phyloP scores from a whole-genome alignment of 2,888 invertebrate species.

The Gymnocheta viridis region DNA sequence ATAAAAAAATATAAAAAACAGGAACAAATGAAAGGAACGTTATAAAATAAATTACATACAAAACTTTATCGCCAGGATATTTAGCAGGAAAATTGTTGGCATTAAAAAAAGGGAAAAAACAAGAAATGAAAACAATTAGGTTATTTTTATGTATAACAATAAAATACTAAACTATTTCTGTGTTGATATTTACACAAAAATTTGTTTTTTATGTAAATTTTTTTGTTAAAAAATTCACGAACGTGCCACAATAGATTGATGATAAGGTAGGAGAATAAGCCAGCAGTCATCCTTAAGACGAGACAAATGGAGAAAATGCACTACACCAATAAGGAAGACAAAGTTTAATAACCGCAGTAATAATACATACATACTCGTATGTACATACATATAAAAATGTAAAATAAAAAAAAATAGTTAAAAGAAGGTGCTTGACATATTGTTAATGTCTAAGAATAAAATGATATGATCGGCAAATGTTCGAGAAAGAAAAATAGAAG shows the following conservation, averaged over 20 bases:
- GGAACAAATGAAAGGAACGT: constrained; percentile 42
- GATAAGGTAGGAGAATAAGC: constrained; percentile 25
- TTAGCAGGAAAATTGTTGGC: constrained; percentile 29
- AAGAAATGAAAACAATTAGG: constrained; percentile 66
- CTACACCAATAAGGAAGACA: constrained; percentile 26
- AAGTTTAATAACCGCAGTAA: not conserved
- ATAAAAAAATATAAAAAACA: not conserved
- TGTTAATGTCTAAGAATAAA: constrained; percentile 56
- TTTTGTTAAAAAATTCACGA: constrained; percentile 62
- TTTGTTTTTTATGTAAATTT: constrained; percentile 64
- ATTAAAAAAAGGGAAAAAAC: constrained; percentile 43
- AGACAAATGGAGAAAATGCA: constrained; percentile 6
- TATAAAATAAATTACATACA: constrained; percentile 53
- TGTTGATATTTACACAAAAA: constrained; percentile 59
- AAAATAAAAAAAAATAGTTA: not conserved
- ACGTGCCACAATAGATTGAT: constrained; percentile 65
- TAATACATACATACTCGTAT: not conserved
- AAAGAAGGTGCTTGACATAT: constrained; percentile 61
- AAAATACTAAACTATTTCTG: constrained; percentile 65
- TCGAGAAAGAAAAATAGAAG: constrained; percentile 6
- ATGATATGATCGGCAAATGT: constrained; percentile 48
- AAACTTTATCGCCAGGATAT: constrained; percentile 64
- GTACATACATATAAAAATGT: not conserved
- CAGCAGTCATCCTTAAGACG: constrained; percentile 17
- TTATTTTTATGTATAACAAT: constrained; percentile 68